A percentile compares a stretch with the other conserved stretches of the same genome.
Evolutionary conservation across 2,888 invertebrate species (phyloP).

Genomic region (Orthonevra nobilis): DNA sequence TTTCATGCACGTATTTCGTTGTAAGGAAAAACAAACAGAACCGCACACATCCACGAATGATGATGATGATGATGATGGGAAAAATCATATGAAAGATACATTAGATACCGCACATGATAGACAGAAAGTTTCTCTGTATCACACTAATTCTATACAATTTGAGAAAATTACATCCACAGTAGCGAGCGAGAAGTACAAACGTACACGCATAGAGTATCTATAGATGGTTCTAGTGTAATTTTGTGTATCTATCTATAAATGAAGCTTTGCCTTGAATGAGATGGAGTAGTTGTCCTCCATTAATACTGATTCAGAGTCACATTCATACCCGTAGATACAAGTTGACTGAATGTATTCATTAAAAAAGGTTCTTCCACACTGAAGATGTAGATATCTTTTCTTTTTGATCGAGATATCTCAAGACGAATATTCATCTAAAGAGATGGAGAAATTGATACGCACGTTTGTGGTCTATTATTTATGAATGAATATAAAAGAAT

Average conservation of each 20-base stretch:
- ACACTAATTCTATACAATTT: constrained; percentile 67
- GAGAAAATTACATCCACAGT: constrained; percentile 64
- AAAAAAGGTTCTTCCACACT: too few species aligned
- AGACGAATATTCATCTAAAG: too few species aligned
- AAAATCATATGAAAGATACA: constrained; percentile 40
- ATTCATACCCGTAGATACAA: too few species aligned
- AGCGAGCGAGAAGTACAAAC: constrained; percentile 34
- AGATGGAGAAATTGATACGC: neutral
- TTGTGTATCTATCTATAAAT: constrained; percentile 18
- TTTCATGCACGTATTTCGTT: constrained; percentile 3
- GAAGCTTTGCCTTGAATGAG: constrained; percentile 43
- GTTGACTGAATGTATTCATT: constrained; percentile 30
- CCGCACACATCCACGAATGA: too few species aligned
- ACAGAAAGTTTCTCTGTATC: constrained; percentile 36
- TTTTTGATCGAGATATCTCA: too few species aligned
- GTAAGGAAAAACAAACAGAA: constrained; percentile 58
- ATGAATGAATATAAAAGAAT: constrained; percentile 36
- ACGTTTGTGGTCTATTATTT: constrained; percentile 39
- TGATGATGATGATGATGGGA: constrained; percentile 39
- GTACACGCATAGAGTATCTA: neutral
- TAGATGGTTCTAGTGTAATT: too few species aligned
- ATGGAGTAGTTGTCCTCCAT: constrained; percentile 60
- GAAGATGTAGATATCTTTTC: too few species aligned
- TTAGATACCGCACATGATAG: too few species aligned
- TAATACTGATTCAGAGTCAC: constrained; percentile 16